Percentiles rank a stretch among this genome's conserved stretches.
Evolutionary conservation across 2,797 vertebrate species (phyloP).

Genomic region (Ambastaia sidthimunki): DNA sequence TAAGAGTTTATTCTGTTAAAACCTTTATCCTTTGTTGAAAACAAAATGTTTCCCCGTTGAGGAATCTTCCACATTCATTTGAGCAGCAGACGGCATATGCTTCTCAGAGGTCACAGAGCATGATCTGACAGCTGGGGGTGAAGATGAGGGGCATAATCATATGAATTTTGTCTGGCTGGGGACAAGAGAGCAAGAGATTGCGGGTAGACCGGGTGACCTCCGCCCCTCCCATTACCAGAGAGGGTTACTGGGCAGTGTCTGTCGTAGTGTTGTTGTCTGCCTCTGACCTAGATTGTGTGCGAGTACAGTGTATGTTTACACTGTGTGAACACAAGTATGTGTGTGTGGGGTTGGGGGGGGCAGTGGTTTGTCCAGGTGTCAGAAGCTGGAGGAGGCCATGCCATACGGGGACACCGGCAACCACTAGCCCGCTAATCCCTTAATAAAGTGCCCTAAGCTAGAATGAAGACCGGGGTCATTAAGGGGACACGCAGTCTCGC

Average conservation of each 20-base stretch:
- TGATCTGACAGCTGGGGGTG: conserved; percentile 55
- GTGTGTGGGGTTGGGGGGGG: conserved; percentile 46
- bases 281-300: conserved; percentile 57
- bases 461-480: conserved; percentile 69
- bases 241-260: conserved; percentile 57
- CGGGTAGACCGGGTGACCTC: conserved; percentile 63
- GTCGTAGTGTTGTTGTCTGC: conserved; percentile 58
- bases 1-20: no score
- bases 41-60: not conserved
- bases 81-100: conserved; percentile 64
- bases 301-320: conserved; percentile 36
- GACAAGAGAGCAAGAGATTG: conserved; percentile 32
- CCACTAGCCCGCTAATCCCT: conserved; percentile 77
- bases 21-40: no score
- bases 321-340: conserved; percentile 52
- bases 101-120: conserved; percentile 57
- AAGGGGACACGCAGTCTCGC: conserved; percentile 59
- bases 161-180: conserved; percentile 32
- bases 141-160: conserved; percentile 18
- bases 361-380: conserved; percentile 56
- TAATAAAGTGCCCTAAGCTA: conserved; percentile 77
- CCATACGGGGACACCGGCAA: conserved; percentile 72
- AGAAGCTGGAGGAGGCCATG: conserved; percentile 55
- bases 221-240: conserved; percentile 50
- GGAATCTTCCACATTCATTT: conserved; percentile 66